Evolutionary conservation across 2,888 invertebrate genomes (phyloP), one percentile per base, ranked within the genome.

Genomic region (Xanthorhoe spadicearia): DNA sequence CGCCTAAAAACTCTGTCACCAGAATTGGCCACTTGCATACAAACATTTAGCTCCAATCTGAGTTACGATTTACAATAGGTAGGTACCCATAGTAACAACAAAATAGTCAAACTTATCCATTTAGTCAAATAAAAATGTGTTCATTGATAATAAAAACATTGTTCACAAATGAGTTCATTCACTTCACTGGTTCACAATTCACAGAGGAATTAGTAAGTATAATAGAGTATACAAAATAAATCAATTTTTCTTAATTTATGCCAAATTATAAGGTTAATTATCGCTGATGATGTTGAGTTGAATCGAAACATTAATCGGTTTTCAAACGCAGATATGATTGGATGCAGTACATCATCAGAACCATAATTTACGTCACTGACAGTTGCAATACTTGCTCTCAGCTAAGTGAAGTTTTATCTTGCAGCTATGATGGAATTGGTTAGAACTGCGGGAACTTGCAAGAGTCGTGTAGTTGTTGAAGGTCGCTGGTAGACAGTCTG

Each of bases 401-500:
- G n/a, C n/a, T n/a, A n/a, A n/a, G n/a, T n/a, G n/a, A n/a, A n/a
- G n/a, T n/a, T n/a, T n/a, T n/a, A n/a, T n/a, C n/a, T n/a, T n/a
- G n/a, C n/a, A n/a, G n/a, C n/a, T n/a, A n/a, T n/a, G n/a, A n/a
- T n/a, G n/a, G n/a, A n/a, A n/a, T n/a, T n/a, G n/a, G n/a, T 52
- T n/a, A 52, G 59, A 43, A 60, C 46, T 43, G 38, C 32, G 32
- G 32, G 32, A 32, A 32, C 32, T 32, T 32, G 32, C 32, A 32
- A 7, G 32, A 32, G 32, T 32, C 32, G 7, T 60, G 52, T 43
- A 57, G 54, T 10, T 61, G 58, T 18, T 61, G 64, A 8, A 85
- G 76, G 67, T 87, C 86, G 65, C 75, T 79, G 49, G 87, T 85
- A 75, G 87, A 84, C 48, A 88, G 83, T 9, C 80, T 69, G 56